Base-by-base conservation (phyloP, 2,113 vertebrate species). In the Podarcis raffonei region DNA sequence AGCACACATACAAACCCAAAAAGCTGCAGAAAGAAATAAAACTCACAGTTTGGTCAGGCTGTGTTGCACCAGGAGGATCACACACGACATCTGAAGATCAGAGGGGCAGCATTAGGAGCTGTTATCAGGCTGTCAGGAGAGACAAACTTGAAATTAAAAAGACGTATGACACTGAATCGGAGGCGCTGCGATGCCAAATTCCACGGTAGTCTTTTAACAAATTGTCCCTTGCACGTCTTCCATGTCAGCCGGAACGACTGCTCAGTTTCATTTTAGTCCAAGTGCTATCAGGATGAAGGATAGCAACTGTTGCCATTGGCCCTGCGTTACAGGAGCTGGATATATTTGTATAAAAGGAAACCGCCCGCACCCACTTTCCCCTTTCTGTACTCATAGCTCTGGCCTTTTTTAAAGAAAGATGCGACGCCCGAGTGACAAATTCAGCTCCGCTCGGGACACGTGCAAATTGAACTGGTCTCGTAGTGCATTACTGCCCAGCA, bases 401-500 rank as follows among this genome's bases (percentile, higher is more conserved):
- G 90, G 72, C 84, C 91, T 81, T 89, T 53, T 11, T 53, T 0
- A 53, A 53, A 71, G 69, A 90, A 95, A 91, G 89, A 94, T 39
- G 74, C 0, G 7, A 83, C 83, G 89, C 16, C 30, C 89, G 85
- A 89, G 90, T 95, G 94, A 94, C 94, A 96, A 95, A 96, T 86
- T 94, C 89, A 83, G 93, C 95, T 96, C 93, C 89, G 88, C 89
- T 91, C 48, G 89, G 94, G 90, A 91, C 85, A 91, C 85, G 94
- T 89, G 91, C 91, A 95, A 94, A 93, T 90, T 93, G 90, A 85
- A 68, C 84, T 84, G 89, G 88, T 95, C 94, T 96, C 92, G 66
- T 94, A 90, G 92, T 78, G 7, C 92, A 96, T 94, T 96, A 84
- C 89, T 42, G 79, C 89, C 90, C 92, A 94, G 93, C 85, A 83